These are phyloP conservation scores for Gouania willdenowi DNA, from an alignment of 2,797 vertebrate species.

Conservation along the genomic window DNA sequence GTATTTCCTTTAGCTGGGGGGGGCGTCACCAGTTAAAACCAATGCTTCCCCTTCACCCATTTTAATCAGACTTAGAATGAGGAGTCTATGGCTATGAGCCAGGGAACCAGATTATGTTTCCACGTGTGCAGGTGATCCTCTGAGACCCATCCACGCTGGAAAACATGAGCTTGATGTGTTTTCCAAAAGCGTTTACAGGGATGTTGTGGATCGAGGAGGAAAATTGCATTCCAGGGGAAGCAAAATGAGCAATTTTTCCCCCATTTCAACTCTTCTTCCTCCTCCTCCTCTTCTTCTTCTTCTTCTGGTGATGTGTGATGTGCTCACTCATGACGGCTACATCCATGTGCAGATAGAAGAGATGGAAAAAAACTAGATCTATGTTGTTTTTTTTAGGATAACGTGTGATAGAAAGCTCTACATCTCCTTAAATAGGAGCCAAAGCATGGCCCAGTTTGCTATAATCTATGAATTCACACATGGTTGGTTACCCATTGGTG, in stretches of 20 bases:
- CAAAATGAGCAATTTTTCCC: conserved; percentile 61
- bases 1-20: conserved; percentile 44
- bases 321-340: conserved; percentile 63
- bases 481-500: background rate
- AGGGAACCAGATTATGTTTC: conserved; percentile 49
- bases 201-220: conserved; percentile 48
- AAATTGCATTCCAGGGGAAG: conserved; percentile 59
- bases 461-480: conserved; percentile 1
- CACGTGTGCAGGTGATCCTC: conserved; percentile 60
- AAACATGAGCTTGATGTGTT: conserved; percentile 64
- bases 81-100: conserved; percentile 23
- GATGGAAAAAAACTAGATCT: conserved; percentile 3
- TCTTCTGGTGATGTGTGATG: conserved; percentile 43
- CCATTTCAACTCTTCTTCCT: conserved; percentile 41
- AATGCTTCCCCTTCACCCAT: background rate
- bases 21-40: conserved; percentile 18
- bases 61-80: conserved; percentile 42
- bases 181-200: conserved; percentile 56
- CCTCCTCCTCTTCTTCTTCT: conserved; percentile 26
- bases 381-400: background rate
- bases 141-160: conserved; percentile 38
- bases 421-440: conserved; percentile 1
- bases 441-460: conserved; percentile 11
- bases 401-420: no score
- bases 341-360: background rate